Percentiles rank a stretch among this genome's conserved stretches.
phyloP scores from a whole-genome alignment of 2,797 vertebrate genomes.

The Remorina albescens region DNA sequence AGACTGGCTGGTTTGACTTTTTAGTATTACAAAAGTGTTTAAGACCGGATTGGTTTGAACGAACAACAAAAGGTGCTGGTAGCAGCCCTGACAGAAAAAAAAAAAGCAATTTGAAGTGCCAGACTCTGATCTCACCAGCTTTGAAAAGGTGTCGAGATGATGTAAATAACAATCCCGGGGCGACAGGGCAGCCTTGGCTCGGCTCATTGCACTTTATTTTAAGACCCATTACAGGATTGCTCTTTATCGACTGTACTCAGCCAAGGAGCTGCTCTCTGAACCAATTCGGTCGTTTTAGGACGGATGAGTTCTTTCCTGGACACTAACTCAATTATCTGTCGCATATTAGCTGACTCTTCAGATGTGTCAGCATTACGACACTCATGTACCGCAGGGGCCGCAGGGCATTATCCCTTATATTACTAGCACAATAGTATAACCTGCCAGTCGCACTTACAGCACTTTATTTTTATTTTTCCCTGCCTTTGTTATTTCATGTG shows the following conservation, averaged over 20 bases:
- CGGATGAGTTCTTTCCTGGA: constrained; percentile 9
- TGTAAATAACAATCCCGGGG: constrained; percentile 36
- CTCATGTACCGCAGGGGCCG: not conserved
- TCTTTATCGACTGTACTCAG: constrained; percentile 16
- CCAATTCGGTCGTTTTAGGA: constrained; percentile 17
- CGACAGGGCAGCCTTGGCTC: not conserved
- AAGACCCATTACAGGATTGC: constrained; percentile 30
- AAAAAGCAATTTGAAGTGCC: constrained; percentile 9
- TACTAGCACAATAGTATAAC: too few relatives aligned
- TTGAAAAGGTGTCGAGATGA: constrained; percentile 35
- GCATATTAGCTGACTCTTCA: not conserved
- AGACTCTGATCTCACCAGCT: constrained; percentile 18
- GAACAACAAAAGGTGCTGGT: constrained; percentile 1
- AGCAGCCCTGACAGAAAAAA: constrained; percentile 14
- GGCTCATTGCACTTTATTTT: constrained; percentile 41
- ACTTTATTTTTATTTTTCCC: too few relatives aligned
- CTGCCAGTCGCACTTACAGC: too few relatives aligned
- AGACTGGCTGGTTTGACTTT: too few relatives aligned
- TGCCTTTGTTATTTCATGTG: too few relatives aligned
- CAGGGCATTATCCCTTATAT: too few relatives aligned
- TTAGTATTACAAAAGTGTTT: not conserved
- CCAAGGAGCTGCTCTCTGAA: constrained; percentile 35
- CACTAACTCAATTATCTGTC: constrained; percentile 46
- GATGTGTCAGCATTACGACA: constrained; percentile 23
- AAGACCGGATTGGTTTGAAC: not conserved